Conservation (phyloP, 2,888 invertebrate genomes). For the Lymantria monacha region DNA sequence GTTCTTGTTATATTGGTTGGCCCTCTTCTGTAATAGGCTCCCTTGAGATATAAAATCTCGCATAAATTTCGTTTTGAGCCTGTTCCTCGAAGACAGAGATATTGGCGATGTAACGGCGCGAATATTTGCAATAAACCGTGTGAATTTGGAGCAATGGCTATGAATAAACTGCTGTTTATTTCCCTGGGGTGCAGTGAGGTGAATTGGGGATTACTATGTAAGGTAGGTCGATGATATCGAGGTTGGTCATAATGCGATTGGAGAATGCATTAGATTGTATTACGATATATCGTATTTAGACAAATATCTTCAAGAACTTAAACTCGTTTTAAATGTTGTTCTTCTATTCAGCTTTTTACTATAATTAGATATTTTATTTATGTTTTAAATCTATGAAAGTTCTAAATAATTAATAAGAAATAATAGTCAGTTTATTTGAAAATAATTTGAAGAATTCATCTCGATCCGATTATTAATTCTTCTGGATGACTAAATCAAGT, state of each 20-base stretch:
- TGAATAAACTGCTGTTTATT: slow-evolving; percentile 6
- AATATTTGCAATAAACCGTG: slow-evolving; percentile 20
- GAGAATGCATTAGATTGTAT: no score
- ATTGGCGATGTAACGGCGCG: slow-evolving; percentile 36
- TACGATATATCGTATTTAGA: neutral
- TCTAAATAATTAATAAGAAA: no score
- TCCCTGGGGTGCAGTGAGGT: slow-evolving; percentile 1
- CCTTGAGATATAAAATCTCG: slow-evolving; percentile 62
- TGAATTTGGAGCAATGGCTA: slow-evolving; percentile 6
- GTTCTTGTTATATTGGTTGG: slow-evolving; percentile 36
- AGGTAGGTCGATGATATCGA: neutral
- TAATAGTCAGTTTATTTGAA: no score
- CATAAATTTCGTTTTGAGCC: slow-evolving; percentile 67
- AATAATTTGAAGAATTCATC: no score
- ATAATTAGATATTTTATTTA: no score
- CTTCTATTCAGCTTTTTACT: no score
- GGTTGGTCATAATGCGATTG: neutral
- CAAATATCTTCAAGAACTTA: no score
- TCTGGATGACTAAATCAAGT: no score
- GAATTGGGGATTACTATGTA: slow-evolving; percentile 1
- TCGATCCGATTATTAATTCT: no score
- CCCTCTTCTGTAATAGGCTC: slow-evolving; percentile 56
- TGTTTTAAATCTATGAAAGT: no score
- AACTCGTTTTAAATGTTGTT: no score
- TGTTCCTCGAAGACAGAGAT: slow-evolving; percentile 31